Evolutionary conservation across 2,797 vertebrate genomes (phyloP).

Genomic region (Simalia tracyae): DNA sequence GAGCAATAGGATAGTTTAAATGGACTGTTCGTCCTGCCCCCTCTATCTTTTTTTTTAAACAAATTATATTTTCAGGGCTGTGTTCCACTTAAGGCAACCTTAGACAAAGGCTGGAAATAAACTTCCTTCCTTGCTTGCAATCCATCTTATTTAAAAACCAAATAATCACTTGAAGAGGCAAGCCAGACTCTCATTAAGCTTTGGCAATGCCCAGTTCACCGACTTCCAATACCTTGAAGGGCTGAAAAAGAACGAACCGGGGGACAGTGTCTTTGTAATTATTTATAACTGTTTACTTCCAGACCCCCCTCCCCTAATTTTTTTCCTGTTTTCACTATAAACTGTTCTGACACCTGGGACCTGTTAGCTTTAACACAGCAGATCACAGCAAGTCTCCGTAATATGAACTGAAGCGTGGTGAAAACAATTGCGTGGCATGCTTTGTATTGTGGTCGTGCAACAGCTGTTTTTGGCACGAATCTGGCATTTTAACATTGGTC

Average conservation of each 20-base stretch:
- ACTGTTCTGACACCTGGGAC: conserved; percentile 44
- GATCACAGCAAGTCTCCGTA: conserved; percentile 37
- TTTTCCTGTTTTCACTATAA: conserved; percentile 19
- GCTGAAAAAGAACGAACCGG: conserved; percentile 48
- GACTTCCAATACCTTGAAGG: conserved; percentile 36
- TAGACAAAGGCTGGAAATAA: neutral
- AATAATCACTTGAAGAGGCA: conserved; percentile 7
- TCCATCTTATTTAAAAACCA: conserved; percentile 25
- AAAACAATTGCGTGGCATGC: conserved; percentile 61
- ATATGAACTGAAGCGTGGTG: conserved; percentile 47
- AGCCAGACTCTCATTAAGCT: conserved; percentile 22
- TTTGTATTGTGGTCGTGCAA: conserved; percentile 51
- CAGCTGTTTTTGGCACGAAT: conserved; percentile 54
- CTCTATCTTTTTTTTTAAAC: conserved; percentile 14
- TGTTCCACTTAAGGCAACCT: conserved; percentile 27
- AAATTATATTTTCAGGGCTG: conserved; percentile 9
- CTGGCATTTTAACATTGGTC: conserved; percentile 25
- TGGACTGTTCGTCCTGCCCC: neutral
- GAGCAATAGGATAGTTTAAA: neutral
- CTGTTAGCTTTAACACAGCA: conserved; percentile 33
- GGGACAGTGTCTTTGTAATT: conserved; percentile 40
- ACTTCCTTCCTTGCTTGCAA: conserved; percentile 28
- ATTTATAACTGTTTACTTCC: conserved; percentile 56
- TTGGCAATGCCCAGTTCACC: conserved; percentile 22
- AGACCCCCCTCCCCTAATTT: neutral